Evolutionary conservation across 2,888 invertebrate species (phyloP).

Genomic region (Eulithis prunata): DNA sequence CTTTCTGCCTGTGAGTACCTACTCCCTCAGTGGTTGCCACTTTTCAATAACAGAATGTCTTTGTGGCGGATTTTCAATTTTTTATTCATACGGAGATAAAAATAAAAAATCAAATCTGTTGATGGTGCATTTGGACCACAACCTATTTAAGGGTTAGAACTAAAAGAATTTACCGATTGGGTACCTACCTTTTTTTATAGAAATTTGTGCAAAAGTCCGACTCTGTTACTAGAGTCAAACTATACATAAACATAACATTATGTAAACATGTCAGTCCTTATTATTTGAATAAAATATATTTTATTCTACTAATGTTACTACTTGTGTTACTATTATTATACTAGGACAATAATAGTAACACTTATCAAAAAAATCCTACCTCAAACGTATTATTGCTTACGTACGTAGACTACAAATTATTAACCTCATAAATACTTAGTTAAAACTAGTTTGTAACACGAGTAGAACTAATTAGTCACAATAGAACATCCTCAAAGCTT

Average conservation of each 20-base stretch:
- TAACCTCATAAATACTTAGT: not conserved
- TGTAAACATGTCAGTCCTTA: too few species aligned
- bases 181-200: too few species aligned
- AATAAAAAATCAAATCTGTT: not conserved
- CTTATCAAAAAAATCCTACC: not conserved
- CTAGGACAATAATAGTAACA: not conserved
- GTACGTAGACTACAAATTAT: not conserved
- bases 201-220: too few species aligned
- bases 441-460: not conserved
- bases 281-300: too few species aligned
- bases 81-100: slow-evolving; percentile 38
- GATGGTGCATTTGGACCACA: too few species aligned
- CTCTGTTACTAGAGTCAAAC: too few species aligned
- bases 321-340: too few species aligned
- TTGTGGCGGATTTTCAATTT: slow-evolving; percentile 72
- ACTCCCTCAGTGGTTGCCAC: slow-evolving; percentile 64
- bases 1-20: slow-evolving; percentile 63
- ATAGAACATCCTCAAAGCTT: slow-evolving; percentile 25
- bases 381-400: slow-evolving; percentile 1
- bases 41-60: slow-evolving; percentile 72
- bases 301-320: not conserved
- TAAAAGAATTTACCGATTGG: too few species aligned
- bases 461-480: slow-evolving; percentile 18
- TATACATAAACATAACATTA: too few species aligned
- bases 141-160: too few species aligned